A percentile compares a stretch with the other conserved stretches of the same genome.
phyloP scores from a whole-genome alignment of 2,888 invertebrate species.

The Ischnura elegans region DNA sequence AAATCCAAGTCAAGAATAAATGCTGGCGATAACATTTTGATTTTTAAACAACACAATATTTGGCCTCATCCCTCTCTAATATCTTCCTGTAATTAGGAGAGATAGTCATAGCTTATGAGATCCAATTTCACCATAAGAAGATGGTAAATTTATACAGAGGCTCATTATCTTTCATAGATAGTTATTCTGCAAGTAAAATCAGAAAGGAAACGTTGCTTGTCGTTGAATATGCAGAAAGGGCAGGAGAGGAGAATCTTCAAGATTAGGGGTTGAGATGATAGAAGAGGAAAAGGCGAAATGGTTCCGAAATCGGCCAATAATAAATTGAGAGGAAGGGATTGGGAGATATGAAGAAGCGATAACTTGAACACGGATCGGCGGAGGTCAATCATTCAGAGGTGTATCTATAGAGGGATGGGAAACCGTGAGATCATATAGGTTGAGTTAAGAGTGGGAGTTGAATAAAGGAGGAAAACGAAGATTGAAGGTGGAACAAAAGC shows the following conservation, averaged over 20 bases:
- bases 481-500: too few relatives aligned
- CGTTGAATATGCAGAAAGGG: not conserved
- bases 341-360: constrained; percentile 1
- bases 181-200: not conserved
- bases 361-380: not conserved
- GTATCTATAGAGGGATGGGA: too few relatives aligned
- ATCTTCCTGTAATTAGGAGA: not conserved
- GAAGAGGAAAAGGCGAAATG: not conserved
- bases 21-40: too few relatives aligned
- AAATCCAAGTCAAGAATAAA: too few relatives aligned
- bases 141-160: not conserved
- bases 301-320: not conserved
- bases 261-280: not conserved
- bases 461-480: too few relatives aligned
- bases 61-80: not conserved
- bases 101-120: not conserved
- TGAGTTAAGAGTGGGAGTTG: too few relatives aligned
- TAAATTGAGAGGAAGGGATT: not conserved
- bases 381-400: not conserved
- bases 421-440: too few relatives aligned
- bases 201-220: not conserved
- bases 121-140: not conserved
- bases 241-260: not conserved
- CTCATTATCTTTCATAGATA: not conserved
- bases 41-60: too few relatives aligned